A percentile compares a stretch with the other conserved stretches of the same genome.
These are phyloP conservation scores for Ochotona curzoniae DNA, from an alignment of 2,113 vertebrate genomes.

Conservation along the genomic window DNA sequence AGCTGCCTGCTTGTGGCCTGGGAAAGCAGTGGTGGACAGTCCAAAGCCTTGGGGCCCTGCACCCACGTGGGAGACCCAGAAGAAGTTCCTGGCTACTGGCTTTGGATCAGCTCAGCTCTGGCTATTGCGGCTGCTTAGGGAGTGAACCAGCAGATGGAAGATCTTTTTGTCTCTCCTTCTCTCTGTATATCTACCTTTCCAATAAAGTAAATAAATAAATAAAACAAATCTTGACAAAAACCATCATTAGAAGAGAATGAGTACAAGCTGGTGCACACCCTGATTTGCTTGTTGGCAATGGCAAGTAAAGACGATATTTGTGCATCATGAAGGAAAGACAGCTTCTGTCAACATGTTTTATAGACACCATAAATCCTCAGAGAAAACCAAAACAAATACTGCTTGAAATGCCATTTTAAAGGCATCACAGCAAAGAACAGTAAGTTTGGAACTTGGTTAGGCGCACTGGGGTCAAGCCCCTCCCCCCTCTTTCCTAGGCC, in stretches of 20 bases:
- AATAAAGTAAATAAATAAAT: too few species aligned
- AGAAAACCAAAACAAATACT: neutral
- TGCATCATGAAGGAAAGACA: neutral
- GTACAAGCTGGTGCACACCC: neutral
- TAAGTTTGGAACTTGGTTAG: neutral
- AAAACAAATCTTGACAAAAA: too few species aligned
- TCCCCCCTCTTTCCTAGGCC: neutral
- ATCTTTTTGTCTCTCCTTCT: too few species aligned
- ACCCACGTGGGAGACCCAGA: too few species aligned
- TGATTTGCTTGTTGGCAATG: neutral
- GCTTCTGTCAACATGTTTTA: slow-evolving; percentile 4
- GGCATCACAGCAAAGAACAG: neutral
- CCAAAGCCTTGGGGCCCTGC: too few species aligned
- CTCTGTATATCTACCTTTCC: too few species aligned
- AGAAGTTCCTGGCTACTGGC: too few species aligned
- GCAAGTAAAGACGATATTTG: neutral
- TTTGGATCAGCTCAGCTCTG: too few species aligned
- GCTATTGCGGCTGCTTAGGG: too few species aligned
- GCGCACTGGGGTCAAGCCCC: neutral
- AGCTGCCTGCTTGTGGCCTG: too few species aligned
- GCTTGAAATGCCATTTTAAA: neutral
- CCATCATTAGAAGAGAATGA: neutral
- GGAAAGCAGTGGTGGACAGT: too few species aligned
- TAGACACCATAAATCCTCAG: neutral
- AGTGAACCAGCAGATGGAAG: too few species aligned